Evolutionary conservation across 2,888 invertebrate species (phyloP).

Genomic region (Xestia c-nigrum): DNA sequence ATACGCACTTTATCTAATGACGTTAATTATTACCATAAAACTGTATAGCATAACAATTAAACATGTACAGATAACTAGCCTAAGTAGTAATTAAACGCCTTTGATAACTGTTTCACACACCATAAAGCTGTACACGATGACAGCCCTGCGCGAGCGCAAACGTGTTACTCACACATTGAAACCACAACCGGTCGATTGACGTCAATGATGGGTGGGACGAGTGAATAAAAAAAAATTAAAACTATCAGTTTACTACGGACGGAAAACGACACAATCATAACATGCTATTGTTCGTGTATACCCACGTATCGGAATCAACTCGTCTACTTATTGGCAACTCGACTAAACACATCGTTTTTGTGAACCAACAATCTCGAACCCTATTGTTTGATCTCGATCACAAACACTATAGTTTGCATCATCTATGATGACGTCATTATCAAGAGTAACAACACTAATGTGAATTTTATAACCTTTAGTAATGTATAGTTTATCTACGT

Average conservation of each 20-base stretch:
- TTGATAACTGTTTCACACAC: conserved; percentile 40
- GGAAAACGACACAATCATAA: conserved; percentile 82
- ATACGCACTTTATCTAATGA: conserved; percentile 26
- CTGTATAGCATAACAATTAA: conserved; percentile 26
- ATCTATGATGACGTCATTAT: conserved; percentile 51
- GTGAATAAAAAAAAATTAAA: conserved; percentile 83
- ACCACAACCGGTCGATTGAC: conserved; percentile 86
- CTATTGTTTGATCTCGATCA: conserved; percentile 62
- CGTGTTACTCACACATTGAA: conserved; percentile 70
- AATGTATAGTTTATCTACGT: conserved; percentile 44
- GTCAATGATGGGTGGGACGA: conserved; percentile 86
- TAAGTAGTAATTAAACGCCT: conserved; percentile 29
- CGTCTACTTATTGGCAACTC: conserved; percentile 62
- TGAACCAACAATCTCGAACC: conserved; percentile 39
- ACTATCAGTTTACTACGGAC: conserved; percentile 87
- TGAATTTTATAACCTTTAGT: conserved; percentile 58
- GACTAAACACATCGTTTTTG: conserved; percentile 55
- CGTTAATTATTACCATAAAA: conserved; percentile 39
- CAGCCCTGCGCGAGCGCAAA: conserved; percentile 73
- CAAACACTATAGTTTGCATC: conserved; percentile 45
- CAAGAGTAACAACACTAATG: conserved; percentile 30
- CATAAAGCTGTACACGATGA: conserved; percentile 33
- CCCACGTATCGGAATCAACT: conserved; percentile 68
- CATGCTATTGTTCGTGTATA: conserved; percentile 81
- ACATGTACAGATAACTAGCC: conserved; percentile 15